Conservation (phyloP, 2,113 vertebrate species). For the Bagarius yarrelli region DNA sequence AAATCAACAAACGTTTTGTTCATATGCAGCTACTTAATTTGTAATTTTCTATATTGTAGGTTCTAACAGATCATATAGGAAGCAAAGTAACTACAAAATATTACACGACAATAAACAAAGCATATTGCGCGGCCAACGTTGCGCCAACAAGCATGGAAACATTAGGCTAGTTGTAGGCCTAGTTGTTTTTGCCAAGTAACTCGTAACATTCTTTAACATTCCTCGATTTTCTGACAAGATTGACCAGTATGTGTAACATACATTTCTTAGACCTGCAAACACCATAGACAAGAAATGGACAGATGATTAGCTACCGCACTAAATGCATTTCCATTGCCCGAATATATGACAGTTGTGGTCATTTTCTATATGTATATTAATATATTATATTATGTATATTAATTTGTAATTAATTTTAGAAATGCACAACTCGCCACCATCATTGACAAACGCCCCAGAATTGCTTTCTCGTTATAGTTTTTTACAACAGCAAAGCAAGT, state of each 20-base stretch:
- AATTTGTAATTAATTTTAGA: slow-evolving; percentile 4
- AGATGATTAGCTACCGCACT: background rate
- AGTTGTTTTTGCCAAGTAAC: background rate
- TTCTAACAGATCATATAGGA: background rate
- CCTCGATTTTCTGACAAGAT: too few relatives aligned
- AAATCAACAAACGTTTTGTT: background rate
- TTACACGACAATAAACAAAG: background rate
- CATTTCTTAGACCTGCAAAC: background rate
- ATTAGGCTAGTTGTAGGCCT: background rate
- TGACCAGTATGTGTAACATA: background rate
- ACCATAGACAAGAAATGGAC: background rate
- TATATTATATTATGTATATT: too few relatives aligned
- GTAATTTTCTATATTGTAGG: background rate
- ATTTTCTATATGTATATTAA: background rate
- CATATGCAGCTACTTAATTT: background rate
- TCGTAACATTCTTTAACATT: background rate
- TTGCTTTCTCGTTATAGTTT: slow-evolving; percentile 87
- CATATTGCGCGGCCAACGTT: slow-evolving; percentile 16
- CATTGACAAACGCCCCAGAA: slow-evolving; percentile 72
- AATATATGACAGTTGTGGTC: background rate
- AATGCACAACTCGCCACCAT: slow-evolving; percentile 3
- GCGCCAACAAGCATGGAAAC: slow-evolving; percentile 14
- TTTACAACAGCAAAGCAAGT: slow-evolving; percentile 91
- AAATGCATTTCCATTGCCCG: background rate
- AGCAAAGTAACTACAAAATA: background rate